A percentile compares a stretch with the other conserved stretches of the same genome.
These are phyloP conservation scores for Gobiocypris rarus DNA, from an alignment of 2,113 vertebrate genomes.

Conservation along the genomic window DNA sequence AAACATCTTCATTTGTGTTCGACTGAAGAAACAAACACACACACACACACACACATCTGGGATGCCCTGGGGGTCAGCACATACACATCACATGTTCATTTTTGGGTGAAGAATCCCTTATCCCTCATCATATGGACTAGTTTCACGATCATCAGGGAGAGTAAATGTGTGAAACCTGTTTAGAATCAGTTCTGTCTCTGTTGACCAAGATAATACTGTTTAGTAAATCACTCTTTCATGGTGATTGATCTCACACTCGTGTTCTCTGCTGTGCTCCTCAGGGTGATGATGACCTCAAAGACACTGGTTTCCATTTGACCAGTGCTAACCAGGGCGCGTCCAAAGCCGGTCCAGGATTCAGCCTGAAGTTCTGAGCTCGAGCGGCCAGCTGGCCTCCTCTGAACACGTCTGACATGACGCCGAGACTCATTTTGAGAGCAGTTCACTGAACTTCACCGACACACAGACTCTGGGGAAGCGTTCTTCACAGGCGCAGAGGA, in stretches of 20 bases:
- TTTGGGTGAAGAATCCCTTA: too few species aligned
- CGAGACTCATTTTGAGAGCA: conserved; percentile 40
- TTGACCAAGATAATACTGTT: background rate
- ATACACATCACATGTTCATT: too few species aligned
- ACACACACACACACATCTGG: too few species aligned
- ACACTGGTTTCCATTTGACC: conserved; percentile 95
- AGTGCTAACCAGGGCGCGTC: conserved; percentile 95
- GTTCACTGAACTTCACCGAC: background rate
- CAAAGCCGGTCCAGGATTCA: conserved; percentile 94
- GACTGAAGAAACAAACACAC: too few species aligned
- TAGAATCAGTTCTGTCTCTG: background rate
- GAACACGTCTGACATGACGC: conserved; percentile 24
- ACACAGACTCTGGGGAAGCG: conserved; percentile 16
- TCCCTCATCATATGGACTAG: too few species aligned
- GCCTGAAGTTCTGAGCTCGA: conserved; percentile 88
- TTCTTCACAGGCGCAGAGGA: background rate
- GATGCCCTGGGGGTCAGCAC: too few species aligned
- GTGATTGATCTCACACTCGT: background rate
- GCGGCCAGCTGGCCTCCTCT: background rate
- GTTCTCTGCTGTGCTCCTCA: conserved; percentile 57
- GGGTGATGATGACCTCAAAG: conserved; percentile 94
- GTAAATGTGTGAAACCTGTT: background rate
- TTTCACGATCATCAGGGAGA: too few species aligned
- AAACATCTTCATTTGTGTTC: too few species aligned
- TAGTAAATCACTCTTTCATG: background rate